Conservation (phyloP, 1,140 invertebrate genomes). For the Drosophila setifemur region DNA sequence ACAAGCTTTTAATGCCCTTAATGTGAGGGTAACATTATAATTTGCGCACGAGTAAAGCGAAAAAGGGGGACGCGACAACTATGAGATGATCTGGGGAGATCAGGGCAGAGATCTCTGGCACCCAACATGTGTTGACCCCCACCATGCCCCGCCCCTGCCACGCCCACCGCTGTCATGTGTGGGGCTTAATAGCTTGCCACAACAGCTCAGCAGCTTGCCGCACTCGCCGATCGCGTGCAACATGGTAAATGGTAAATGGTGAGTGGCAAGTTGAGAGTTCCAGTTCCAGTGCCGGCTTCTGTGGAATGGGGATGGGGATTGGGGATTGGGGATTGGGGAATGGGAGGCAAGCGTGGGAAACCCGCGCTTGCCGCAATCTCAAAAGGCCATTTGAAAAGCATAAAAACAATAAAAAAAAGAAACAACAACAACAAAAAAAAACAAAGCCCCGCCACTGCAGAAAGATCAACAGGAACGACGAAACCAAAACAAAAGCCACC, state of each 20-base stretch:
- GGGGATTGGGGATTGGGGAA: not conserved
- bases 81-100: not conserved
- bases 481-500: not conserved
- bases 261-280: too few species aligned
- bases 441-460: not conserved
- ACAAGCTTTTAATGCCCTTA: too few species aligned
- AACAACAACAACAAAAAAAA: not conserved
- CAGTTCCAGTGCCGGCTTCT: too few species aligned
- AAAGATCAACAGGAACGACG: not conserved
- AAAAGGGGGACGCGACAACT: not conserved
- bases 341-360: constrained; percentile 63
- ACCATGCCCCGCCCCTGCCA: not conserved
- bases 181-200: constrained; percentile 18
- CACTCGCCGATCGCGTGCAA: constrained; percentile 49
- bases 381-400: constrained; percentile 47
- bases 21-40: not conserved
- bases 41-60: constrained; percentile 11
- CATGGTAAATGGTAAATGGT: constrained; percentile 7
- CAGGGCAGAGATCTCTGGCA: constrained; percentile 9
- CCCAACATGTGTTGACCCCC: constrained; percentile 28
- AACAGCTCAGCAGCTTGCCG: constrained; percentile 11
- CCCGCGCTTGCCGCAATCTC: constrained; percentile 60
- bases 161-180: constrained; percentile 9
- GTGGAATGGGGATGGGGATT: too few species aligned
- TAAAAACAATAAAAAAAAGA: constrained; percentile 29